Percentiles rank a stretch among this genome's conserved stretches.
These are phyloP conservation scores for Chionis minor DNA, from an alignment of 2,113 vertebrate species.

Conservation along the genomic window DNA sequence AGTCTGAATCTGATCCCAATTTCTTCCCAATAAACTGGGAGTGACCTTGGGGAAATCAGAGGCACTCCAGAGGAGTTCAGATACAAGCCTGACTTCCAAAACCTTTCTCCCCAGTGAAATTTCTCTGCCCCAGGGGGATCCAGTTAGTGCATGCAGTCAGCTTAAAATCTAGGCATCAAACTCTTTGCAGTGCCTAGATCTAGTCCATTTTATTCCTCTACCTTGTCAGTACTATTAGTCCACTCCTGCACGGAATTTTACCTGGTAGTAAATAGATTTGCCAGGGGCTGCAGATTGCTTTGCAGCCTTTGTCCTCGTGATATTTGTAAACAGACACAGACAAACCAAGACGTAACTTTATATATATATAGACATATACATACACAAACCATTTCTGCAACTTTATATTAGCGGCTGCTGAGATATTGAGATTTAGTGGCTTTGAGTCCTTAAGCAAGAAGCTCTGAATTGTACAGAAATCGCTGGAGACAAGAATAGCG, in stretches of 20 bases:
- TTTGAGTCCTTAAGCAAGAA: background rate
- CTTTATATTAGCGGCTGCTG: background rate
- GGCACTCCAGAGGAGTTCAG: background rate
- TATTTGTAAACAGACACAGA: background rate
- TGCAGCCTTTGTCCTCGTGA: background rate
- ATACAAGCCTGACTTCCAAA: background rate
- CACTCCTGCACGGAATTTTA: background rate
- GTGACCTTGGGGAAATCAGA: background rate
- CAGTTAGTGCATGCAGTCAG: background rate
- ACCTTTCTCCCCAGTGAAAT: background rate
- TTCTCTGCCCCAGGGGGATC: background rate
- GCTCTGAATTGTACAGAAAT: constrained; percentile 1
- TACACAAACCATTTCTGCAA: background rate
- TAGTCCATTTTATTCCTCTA: background rate
- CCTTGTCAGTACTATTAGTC: background rate
- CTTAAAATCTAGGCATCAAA: background rate
- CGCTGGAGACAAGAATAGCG: background rate
- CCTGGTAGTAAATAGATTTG: background rate
- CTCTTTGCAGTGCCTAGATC: background rate
- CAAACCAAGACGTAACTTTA: background rate
- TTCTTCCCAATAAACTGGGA: background rate
- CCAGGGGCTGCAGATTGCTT: background rate
- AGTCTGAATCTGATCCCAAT: background rate
- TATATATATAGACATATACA: background rate
- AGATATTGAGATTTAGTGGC: background rate